A percentile compares a stretch with the other conserved stretches of the same genome.
phyloP scores from a whole-genome alignment of 2,888 invertebrate species.

The Troilus luridus region DNA sequence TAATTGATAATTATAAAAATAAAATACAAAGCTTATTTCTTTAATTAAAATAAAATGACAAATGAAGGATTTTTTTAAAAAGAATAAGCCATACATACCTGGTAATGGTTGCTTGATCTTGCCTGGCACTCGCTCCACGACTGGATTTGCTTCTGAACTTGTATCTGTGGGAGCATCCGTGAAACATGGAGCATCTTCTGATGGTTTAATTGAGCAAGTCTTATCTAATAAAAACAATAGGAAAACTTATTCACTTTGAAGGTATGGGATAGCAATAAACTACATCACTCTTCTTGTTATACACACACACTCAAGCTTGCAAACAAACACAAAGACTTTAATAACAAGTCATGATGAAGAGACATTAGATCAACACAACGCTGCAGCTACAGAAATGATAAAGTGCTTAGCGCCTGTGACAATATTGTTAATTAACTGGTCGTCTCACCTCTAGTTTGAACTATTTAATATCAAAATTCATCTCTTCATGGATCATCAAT shows the following conservation, averaged over 20 bases:
- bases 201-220: background rate
- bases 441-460: too few species aligned
- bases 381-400: too few species aligned
- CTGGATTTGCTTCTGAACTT: background rate
- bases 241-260: background rate
- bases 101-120: background rate
- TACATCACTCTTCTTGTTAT: too few species aligned
- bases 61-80: background rate
- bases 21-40: background rate
- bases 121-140: background rate
- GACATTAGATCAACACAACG: too few species aligned
- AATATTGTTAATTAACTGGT: too few species aligned
- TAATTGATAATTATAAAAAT: background rate
- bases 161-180: background rate
- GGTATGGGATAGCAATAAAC: background rate
- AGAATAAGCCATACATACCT: background rate
- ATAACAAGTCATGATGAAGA: too few species aligned
- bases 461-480: too few species aligned
- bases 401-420: too few species aligned
- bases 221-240: background rate
- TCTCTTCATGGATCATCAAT: too few species aligned
- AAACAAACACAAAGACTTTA: too few species aligned
- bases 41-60: background rate
- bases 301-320: too few species aligned
- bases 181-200: background rate